Conservation (phyloP, 1,140 invertebrate genomes). For the Pteromalus puparum region DNA sequence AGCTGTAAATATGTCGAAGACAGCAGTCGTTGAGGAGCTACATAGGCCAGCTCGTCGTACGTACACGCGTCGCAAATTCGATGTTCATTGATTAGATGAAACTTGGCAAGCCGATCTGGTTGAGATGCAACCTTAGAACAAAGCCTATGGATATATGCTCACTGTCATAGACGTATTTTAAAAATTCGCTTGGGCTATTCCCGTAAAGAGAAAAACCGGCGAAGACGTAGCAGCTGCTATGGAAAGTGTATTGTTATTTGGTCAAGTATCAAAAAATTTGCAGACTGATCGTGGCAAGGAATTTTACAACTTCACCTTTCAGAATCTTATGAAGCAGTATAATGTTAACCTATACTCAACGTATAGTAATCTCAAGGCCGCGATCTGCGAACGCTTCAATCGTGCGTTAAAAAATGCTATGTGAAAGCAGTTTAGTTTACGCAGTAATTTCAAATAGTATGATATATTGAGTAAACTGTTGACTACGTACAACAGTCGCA, state of each 20-base stretch:
- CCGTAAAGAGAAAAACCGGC: constrained; percentile 61
- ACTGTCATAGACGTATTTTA: constrained; percentile 64
- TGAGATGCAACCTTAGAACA: too few species aligned
- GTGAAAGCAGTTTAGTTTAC: background rate
- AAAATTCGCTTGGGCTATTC: constrained; percentile 65
- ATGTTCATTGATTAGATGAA: background rate
- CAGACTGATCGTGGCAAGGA: background rate
- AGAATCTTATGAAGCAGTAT: too few species aligned
- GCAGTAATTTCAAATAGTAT: background rate
- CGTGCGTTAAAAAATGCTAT: background rate
- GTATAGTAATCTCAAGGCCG: constrained; percentile 1
- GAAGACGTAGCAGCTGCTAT: constrained; percentile 37
- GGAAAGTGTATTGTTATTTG: background rate
- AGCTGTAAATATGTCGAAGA: too few species aligned
- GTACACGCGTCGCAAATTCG: too few species aligned
- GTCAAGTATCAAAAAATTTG: background rate
- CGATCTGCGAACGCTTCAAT: constrained; percentile 12
- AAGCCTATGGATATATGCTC: too few species aligned
- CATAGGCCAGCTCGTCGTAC: background rate
- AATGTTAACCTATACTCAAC: background rate
- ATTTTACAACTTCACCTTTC: background rate
- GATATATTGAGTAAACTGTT: background rate
- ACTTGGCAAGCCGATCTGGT: constrained; percentile 1
- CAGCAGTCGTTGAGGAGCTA: background rate
- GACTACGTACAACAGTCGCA: too few species aligned